Conservation (phyloP, 2,888 invertebrate genomes). For the Oasisia sp. region DNA sequence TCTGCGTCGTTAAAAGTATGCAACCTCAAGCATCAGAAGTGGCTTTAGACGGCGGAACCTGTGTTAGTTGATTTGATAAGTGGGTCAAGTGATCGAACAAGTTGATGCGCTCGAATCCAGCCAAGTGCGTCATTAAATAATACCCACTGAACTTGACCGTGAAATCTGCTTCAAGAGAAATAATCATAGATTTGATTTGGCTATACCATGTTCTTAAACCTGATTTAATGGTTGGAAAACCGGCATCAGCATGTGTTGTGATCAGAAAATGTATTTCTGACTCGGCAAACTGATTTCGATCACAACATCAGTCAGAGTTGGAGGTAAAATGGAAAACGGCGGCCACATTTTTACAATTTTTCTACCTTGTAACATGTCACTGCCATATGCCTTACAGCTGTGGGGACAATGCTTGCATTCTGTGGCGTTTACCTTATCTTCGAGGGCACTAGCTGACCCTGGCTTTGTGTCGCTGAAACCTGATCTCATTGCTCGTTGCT, state of each 20-base stretch:
- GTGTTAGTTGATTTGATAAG: background rate
- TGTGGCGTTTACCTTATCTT: background rate
- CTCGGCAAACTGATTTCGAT: background rate
- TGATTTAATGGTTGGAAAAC: background rate
- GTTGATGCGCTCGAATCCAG: background rate
- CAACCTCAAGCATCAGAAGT: background rate
- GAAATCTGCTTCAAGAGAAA: constrained; percentile 6
- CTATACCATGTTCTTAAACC: background rate
- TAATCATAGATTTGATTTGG: background rate
- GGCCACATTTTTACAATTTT: background rate
- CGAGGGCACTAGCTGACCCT: background rate
- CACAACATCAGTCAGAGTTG: background rate
- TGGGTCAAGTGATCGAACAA: background rate
- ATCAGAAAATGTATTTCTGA: background rate
- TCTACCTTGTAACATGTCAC: background rate
- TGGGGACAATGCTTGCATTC: background rate
- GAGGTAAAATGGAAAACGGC: background rate
- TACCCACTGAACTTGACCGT: background rate
- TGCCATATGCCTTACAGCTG: background rate
- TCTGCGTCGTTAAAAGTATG: background rate
- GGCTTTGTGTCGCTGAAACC: background rate
- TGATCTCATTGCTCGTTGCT: background rate
- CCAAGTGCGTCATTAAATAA: background rate
- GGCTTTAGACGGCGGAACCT: background rate
- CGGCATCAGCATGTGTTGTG: background rate